Conservation (phyloP, 2,797 vertebrate species). For the Poecilia wingei region DNA sequence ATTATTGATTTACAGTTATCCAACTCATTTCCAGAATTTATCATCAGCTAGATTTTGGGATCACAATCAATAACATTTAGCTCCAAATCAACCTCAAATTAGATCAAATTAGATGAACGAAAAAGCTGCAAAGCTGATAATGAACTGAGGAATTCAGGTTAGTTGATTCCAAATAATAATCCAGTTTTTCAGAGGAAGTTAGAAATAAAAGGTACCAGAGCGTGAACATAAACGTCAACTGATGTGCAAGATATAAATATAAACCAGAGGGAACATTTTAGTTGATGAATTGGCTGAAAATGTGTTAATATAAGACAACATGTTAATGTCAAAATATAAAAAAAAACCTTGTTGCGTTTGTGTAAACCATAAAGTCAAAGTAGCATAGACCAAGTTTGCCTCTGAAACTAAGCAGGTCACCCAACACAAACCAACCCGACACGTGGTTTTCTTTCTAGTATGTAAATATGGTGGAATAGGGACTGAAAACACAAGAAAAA, state of each 20-base stretch:
- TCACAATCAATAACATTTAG: not conserved
- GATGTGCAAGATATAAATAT: not conserved
- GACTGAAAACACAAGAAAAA: not conserved
- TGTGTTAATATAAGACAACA: not conserved
- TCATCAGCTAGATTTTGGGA: too few species aligned
- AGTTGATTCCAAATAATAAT: not conserved
- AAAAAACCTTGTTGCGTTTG: not conserved
- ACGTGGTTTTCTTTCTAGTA: not conserved
- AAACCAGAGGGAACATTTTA: not conserved
- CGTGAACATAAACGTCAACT: not conserved
- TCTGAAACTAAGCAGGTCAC: not conserved
- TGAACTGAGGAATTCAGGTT: not conserved
- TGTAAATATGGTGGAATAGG: not conserved
- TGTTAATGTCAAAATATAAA: not conserved
- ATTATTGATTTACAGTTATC: not conserved
- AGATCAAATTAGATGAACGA: not conserved
- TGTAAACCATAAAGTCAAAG: not conserved
- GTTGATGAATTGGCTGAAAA: not conserved
- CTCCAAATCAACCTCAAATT: not conserved
- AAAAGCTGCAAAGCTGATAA: not conserved
- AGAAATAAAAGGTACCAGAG: not conserved
- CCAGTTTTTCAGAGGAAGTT: not conserved
- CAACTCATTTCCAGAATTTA: not conserved
- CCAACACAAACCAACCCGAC: not conserved
- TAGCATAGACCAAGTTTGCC: not conserved